Evolutionary conservation across 2,113 vertebrate species (phyloP), one percentile per base, ranked within the genome.

Genomic region (Tupaia chinensis): DNA sequence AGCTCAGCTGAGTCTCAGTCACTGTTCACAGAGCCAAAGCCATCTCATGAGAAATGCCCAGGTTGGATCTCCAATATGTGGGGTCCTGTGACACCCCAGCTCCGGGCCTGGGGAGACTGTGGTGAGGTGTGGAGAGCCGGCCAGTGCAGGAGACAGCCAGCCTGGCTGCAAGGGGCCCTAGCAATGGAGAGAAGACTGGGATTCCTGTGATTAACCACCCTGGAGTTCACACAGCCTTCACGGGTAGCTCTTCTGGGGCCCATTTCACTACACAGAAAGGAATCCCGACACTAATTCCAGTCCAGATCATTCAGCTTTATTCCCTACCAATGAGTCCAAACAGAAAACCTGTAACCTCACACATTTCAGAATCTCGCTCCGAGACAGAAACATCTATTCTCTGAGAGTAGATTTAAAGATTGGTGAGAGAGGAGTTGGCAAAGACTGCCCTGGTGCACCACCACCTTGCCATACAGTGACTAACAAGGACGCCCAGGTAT

Each of bases 331-430:
- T 11, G 16, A 68, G 53, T 86, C 61, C 65, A 84, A 63, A 54
- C 69, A 32, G 83, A 68, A 95, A 89, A 72, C 27, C 0, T 9
- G 66, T 72, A 20, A 29, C 0, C 76, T 86, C 77, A 29, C 14
- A 25, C 15, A 14, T 94, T 94, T 96, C 79, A 96, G 79, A 85
- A 69, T 94, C 92, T 95, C 86, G 53, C 32, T 2, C 9, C 68
- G 72, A 65, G 14, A 58, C 0, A n/a, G 69, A 91, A 86, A 91
- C 5, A 12, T 68, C 87, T 65, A 0, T 3, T 22, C 89, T 73
- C 15, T 66, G n/a, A 92, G 83, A 91, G 72, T 84, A 80, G 81
- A 96, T 82, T 63, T 88, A 79, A 89, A 23, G 63, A 53, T 11
- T 56, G 69, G 29, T 7, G 92, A 78, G 82, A 97, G 85, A 65